Conservation (phyloP, 2,888 invertebrate species). For the Himalopsyche kuldschensis region DNA sequence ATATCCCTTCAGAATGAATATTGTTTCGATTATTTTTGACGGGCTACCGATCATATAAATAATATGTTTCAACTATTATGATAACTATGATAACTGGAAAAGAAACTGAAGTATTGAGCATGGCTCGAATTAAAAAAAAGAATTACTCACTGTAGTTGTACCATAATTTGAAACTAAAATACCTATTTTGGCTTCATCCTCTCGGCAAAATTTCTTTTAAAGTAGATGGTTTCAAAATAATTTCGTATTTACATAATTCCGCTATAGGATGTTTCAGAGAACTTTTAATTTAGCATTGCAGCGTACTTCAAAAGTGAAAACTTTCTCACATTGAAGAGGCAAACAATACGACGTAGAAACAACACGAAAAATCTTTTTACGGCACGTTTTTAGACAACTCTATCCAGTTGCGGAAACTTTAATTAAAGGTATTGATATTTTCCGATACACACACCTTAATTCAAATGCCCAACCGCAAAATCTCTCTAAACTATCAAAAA, state of each 20-base stretch:
- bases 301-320: not conserved
- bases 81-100: too few species aligned
- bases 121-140: too few species aligned
- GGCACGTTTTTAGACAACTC: not conserved
- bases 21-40: too few species aligned
- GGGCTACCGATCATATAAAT: too few species aligned
- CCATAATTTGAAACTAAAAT: too few species aligned
- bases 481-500: not conserved
- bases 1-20: too few species aligned
- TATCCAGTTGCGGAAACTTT: not conserved
- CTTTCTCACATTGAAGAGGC: not conserved
- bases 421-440: not conserved
- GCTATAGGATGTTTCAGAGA: not conserved
- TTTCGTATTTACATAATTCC: not conserved
- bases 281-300: not conserved
- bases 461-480: not conserved
- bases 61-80: too few species aligned
- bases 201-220: not conserved
- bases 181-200: too few species aligned
- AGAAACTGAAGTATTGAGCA: too few species aligned
- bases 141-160: too few species aligned
- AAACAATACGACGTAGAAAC: not conserved
- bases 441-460: not conserved
- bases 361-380: not conserved
- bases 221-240: not conserved